phyloP scores from a whole-genome alignment of 2,888 invertebrate genomes.

The Prosopocoilus inquinatus region DNA sequence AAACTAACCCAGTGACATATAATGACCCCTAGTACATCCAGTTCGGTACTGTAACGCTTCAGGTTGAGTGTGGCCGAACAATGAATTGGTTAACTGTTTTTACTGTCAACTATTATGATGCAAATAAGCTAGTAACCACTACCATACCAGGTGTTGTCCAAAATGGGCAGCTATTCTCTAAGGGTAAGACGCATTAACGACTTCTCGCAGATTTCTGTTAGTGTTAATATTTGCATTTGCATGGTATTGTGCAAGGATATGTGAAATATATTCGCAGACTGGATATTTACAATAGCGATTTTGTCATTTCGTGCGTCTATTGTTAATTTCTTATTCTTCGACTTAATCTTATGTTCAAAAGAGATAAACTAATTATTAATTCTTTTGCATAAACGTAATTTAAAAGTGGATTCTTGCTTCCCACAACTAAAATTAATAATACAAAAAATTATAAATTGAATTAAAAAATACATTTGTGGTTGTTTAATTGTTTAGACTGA shows the following conservation, averaged over 20 bases:
- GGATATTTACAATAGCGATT: too few species aligned
- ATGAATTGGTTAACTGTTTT: conserved; percentile 13
- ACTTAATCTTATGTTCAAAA: too few species aligned
- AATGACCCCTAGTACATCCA: conserved; percentile 38
- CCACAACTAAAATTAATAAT: too few species aligned
- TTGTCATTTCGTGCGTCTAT: too few species aligned
- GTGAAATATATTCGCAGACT: background rate
- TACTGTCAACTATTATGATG: conserved; percentile 43
- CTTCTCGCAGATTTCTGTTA: conserved; percentile 43
- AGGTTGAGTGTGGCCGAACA: background rate
- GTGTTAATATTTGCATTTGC: conserved; percentile 10
- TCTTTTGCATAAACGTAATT: too few species aligned
- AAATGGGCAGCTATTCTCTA: conserved; percentile 45
- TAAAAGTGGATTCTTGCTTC: too few species aligned
- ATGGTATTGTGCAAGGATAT: conserved; percentile 29
- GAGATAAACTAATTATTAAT: too few species aligned
- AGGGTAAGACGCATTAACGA: conserved; percentile 47
- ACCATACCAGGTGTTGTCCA: conserved; percentile 47
- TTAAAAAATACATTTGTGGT: too few species aligned
- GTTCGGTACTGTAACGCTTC: conserved; percentile 16
- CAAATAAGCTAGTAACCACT: conserved; percentile 45
- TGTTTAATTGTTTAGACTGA: too few species aligned
- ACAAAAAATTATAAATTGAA: too few species aligned
- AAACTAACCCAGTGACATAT: conserved; percentile 42
- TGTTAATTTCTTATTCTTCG: too few species aligned